Percentiles rank a stretch among this genome's conserved stretches.
These are phyloP conservation scores for Diaphora mendica DNA, from an alignment of 2,888 invertebrate species.

Conservation along the genomic window DNA sequence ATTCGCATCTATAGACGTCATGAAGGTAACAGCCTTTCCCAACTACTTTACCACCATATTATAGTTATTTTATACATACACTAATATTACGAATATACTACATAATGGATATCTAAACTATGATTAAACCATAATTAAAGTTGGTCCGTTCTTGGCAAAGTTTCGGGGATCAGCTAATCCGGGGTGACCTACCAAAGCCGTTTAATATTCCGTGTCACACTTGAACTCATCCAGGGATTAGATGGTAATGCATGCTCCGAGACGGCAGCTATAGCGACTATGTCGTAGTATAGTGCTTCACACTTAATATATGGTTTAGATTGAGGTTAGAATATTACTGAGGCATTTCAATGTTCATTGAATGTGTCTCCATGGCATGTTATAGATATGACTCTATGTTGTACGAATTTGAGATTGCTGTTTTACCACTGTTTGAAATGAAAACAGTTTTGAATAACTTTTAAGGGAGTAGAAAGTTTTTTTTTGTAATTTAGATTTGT, in stretches of 20 bases:
- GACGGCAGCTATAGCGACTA: constrained; percentile 35
- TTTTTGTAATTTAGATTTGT: not conserved
- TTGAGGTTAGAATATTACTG: constrained; percentile 12
- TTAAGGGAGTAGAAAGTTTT: not conserved
- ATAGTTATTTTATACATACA: not conserved
- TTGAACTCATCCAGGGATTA: constrained; percentile 74
- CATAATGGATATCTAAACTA: constrained; percentile 50
- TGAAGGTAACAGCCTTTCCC: too few species aligned
- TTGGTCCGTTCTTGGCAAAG: constrained; percentile 67
- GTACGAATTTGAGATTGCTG: not conserved
- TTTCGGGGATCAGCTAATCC: constrained; percentile 71
- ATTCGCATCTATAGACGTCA: not conserved
- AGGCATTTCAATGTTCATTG: constrained; percentile 7
- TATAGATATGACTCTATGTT: not conserved
- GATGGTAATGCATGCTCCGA: constrained; percentile 63
- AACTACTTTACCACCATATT: not conserved
- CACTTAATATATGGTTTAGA: constrained; percentile 41
- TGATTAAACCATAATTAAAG: constrained; percentile 71
- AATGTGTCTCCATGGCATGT: not conserved
- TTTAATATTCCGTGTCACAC: constrained; percentile 80
- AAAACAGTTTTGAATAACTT: not conserved
- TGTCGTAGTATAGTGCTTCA: constrained; percentile 28
- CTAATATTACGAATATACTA: constrained; percentile 54
- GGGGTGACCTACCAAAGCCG: constrained; percentile 71
- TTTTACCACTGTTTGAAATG: not conserved